A percentile compares a stretch with the other conserved stretches of the same genome.
Evolutionary conservation across 2,797 vertebrate genomes (phyloP).

Genomic region (Gallinago nigripennis): DNA sequence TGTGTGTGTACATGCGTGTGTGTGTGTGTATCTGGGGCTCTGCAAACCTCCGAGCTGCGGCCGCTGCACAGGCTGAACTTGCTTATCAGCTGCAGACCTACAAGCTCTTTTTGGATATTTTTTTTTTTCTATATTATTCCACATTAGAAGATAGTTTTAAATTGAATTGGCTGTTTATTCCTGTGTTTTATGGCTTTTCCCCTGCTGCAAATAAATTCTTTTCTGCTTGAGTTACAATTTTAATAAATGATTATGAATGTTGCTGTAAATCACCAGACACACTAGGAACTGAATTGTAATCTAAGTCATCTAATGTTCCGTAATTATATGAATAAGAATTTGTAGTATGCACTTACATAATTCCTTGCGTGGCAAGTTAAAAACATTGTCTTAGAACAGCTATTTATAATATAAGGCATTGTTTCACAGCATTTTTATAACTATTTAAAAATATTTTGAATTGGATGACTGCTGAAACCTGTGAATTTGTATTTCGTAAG

Average conservation of each 20-base stretch:
- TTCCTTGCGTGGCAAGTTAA: conserved; percentile 32
- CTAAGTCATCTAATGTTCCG: not conserved
- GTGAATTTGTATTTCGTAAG: conserved; percentile 30
- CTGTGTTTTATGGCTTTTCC: not conserved
- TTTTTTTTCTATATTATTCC: not conserved
- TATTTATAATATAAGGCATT: conserved; percentile 29
- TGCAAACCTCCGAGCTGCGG: not conserved
- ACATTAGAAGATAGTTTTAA: not conserved
- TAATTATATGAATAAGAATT: conserved; percentile 21
- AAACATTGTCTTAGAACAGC: conserved; percentile 43
- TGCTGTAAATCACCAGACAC: conserved; percentile 51
- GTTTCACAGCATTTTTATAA: conserved; percentile 18
- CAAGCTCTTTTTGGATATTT: not conserved
- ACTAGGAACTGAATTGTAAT: not conserved
- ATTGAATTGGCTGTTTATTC: not conserved
- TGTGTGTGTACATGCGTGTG: not conserved
- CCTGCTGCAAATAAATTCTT: conserved; percentile 31
- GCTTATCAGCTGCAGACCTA: not conserved
- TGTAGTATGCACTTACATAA: conserved; percentile 34
- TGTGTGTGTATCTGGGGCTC: not conserved
- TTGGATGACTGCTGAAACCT: not conserved
- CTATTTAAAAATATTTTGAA: conserved; percentile 49
- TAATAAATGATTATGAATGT: conserved; percentile 9
- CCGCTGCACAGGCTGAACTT: not conserved
- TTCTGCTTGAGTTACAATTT: conserved; percentile 23